Evolutionary conservation across 2,888 invertebrate genomes (phyloP), one percentile per base, ranked within the genome.

Genomic region (Lepeophtheirus nordmannii): DNA sequence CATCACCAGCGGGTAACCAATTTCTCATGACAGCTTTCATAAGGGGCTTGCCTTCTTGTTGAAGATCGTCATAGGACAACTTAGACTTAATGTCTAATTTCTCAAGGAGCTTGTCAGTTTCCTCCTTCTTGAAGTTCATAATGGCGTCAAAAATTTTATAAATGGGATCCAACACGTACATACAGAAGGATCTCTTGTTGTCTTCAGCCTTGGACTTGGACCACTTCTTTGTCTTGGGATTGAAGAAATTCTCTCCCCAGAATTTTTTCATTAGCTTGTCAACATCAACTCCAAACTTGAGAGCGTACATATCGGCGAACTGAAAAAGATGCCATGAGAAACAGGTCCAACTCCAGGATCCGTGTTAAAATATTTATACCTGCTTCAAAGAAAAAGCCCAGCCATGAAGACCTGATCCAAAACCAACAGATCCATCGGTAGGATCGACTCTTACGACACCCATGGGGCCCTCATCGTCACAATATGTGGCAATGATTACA

Each of bases 331-430:
- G 41, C 41, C 41, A 41, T 41, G 41, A 41, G 41, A 14, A 41
- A 41, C 11, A 41, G 41, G n/a, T n/a, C n/a, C n/a, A 11, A 14
- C 41, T 41, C 41, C 41, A 41, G 10, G 3, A 30, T 30, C 7
- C 30, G 7, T 30, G 3, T 5, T 7, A 30, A 30, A 30, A 5
- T 7, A 30, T 5, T 30, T 30, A 30, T 81, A 99, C 98, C 81
- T 99, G 97, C 81, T 98, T 99, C 71, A 99, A 83, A 70, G 98
- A 98, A 79, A 98, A 99, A 63, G 97, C 98, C 98, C 98, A 99
- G 70, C 98, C 97, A 78, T 99, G 98, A 69, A 99, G 88, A 73
- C 98, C 98, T 37, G 97, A 96, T 69, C 98, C 98, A 77, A 99
- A 99, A 75, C 98, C 98, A 69, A 99, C 98, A 69, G 94, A 97